phyloP scores from a whole-genome alignment of 2,113 vertebrate genomes.

The Vimba vimba region DNA sequence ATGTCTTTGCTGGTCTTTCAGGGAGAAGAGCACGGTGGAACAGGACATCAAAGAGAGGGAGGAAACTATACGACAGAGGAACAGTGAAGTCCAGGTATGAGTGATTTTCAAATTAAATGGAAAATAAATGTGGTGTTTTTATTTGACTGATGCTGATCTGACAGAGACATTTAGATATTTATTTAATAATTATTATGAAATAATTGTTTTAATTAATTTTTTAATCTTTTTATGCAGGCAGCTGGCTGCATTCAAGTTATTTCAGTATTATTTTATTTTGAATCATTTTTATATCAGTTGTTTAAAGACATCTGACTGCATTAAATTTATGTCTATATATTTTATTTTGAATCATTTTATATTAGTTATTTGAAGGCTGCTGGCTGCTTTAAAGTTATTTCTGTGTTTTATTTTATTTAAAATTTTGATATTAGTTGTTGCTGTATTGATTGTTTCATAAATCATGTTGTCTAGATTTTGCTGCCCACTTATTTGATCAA shows the following conservation, averaged over 20 bases:
- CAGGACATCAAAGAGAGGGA: constrained; percentile 97
- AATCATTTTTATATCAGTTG: background rate
- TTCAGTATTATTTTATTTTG: background rate
- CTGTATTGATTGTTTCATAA: background rate
- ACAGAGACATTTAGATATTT: background rate
- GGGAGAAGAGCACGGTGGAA: constrained; percentile 95
- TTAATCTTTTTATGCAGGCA: background rate
- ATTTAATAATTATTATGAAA: background rate
- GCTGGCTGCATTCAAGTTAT: background rate
- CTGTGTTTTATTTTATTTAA: too few species aligned
- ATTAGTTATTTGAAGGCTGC: background rate
- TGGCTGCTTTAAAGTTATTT: background rate
- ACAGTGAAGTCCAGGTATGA: constrained; percentile 91
- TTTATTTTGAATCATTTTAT: background rate
- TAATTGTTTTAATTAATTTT: too few species aligned
- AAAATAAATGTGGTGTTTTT: background rate
- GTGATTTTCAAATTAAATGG: background rate
- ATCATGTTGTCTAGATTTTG: background rate
- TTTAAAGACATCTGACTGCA: background rate
- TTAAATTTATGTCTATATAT: background rate
- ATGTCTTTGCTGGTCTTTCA: constrained; percentile 93
- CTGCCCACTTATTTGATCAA: background rate
- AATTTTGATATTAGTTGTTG: background rate
- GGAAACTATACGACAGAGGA: constrained; percentile 89
- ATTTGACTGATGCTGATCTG: background rate